Base-by-base conservation (phyloP, 92 coral and sea anemone genomes). In the Siderastrea siderea region DNA sequence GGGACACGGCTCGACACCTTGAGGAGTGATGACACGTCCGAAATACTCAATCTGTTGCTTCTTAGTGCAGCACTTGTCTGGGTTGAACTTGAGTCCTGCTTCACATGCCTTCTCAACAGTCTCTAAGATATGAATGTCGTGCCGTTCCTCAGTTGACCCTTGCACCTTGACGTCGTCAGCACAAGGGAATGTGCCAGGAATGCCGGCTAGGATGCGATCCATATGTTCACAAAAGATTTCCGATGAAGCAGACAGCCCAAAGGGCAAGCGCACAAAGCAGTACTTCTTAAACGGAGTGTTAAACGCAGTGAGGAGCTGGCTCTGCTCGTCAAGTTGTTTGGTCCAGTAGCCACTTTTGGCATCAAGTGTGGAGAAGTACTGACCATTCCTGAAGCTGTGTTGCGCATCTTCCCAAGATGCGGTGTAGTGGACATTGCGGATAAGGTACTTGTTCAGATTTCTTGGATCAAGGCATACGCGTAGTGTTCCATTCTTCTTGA, bases 121-220 rank as follows among this genome's bases (percentile, higher is more conserved):
- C 71, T 93, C 94, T 74, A 90, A 63, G 19, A 94, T 81, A 80
- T 87, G 90, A 71, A 90, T 91, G 89, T 90, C 94, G 38, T 91
- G 97, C n/a, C 89, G 94, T 81, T 85, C 92, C 81, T 80, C 93
- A 48, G 92, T 91, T 80, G 92, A 91, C 57, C 93, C 93, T 81
- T 90, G 89, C 63, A 90, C 75, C 60, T 84, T 93, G 63, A 90
- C 96, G 80, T 90, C 94, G 51, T 90, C 96, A 68, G 88, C 87
- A 87, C 90, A 78, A 58, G 95, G 92, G 58, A 89, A 85, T 75
- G 81, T 77, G 54, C 91, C 88, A 47, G 91, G 91, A 63, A 86
- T 86, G 62, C 94, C 94, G 10, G 81, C 76, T 54, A 91, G 88
- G 74, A 86, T 53, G 10, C 84, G 90, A 82, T 81, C 94, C 88